phyloP scores from a whole-genome alignment of 2,797 vertebrate species.

The Betta splendens region DNA sequence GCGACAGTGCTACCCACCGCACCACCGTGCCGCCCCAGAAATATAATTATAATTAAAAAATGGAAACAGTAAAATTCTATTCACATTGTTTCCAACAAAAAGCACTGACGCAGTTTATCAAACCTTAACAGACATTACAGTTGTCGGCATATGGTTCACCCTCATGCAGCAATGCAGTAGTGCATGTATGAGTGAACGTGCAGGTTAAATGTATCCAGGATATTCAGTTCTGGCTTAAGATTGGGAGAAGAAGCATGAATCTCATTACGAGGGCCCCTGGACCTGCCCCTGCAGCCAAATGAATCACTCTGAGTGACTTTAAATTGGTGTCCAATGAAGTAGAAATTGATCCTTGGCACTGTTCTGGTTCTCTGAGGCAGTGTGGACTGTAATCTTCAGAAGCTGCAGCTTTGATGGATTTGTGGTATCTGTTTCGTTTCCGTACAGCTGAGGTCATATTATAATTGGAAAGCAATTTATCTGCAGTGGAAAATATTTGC shows the following conservation, averaged over 20 bases:
- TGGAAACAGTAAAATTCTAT: background rate
- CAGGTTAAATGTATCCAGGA: conserved; percentile 70
- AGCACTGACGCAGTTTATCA: conserved; percentile 11
- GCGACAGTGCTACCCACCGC: no score
- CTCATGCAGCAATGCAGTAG: conserved; percentile 16
- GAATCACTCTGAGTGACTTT: conserved; percentile 80
- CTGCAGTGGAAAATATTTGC: conserved; percentile 15
- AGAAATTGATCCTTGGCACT: conserved; percentile 79
- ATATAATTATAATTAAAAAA: no score
- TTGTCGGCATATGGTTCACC: conserved; percentile 17
- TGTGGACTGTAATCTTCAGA: conserved; percentile 63
- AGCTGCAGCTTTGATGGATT: conserved; percentile 57
- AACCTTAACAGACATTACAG: conserved; percentile 22
- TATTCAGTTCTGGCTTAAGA: conserved; percentile 75
- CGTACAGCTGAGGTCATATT: conserved; percentile 34
- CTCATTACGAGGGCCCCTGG: conserved; percentile 76
- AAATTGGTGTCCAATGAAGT: conserved; percentile 81
- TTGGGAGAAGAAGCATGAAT: conserved; percentile 74
- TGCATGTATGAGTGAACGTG: conserved; percentile 54
- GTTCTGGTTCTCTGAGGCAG: conserved; percentile 69
- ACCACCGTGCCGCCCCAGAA: no score
- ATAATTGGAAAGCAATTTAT: conserved; percentile 35
- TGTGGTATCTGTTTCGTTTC: conserved; percentile 46
- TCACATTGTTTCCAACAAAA: background rate
- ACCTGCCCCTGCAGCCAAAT: conserved; percentile 74